phyloP scores from a whole-genome alignment of 2,888 invertebrate species.

The Rugalucina vietnamica region DNA sequence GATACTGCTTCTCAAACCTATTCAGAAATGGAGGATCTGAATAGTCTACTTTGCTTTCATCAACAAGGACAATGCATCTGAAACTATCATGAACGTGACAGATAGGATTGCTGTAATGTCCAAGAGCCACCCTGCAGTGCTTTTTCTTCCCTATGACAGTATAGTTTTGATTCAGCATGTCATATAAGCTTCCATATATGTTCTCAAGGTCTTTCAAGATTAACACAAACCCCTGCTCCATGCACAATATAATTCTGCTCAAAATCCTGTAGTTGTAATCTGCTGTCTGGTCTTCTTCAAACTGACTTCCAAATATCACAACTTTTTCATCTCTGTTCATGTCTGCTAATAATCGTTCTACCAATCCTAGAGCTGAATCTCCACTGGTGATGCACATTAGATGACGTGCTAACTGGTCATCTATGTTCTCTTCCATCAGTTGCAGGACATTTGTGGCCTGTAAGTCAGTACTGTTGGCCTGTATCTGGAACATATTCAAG shows the following conservation, averaged over 20 bases:
- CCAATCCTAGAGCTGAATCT: slow-evolving; percentile 62
- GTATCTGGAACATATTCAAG: slow-evolving; percentile 40
- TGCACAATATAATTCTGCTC: slow-evolving; percentile 72
- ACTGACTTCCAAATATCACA: slow-evolving; percentile 72
- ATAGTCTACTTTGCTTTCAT: slow-evolving; percentile 62
- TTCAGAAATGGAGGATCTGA: slow-evolving; percentile 76
- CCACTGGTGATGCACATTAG: slow-evolving; percentile 67
- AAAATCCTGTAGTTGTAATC: slow-evolving; percentile 72
- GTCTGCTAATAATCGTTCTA: slow-evolving; percentile 58
- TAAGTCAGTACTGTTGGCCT: not conserved
- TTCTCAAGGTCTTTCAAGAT: slow-evolving; percentile 70
- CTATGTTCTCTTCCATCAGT: slow-evolving; percentile 64
- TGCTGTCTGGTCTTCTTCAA: slow-evolving; percentile 71
- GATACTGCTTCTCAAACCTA: slow-evolving; percentile 75
- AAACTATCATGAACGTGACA: slow-evolving; percentile 72
- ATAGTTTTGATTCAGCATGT: slow-evolving; percentile 75
- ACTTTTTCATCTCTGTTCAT: slow-evolving; percentile 50
- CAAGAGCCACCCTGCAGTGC: slow-evolving; percentile 69
- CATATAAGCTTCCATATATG: slow-evolving; percentile 73
- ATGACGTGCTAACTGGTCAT: slow-evolving; percentile 64
- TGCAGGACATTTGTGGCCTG: slow-evolving; percentile 35
- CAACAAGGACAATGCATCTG: slow-evolving; percentile 71
- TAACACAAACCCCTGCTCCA: slow-evolving; percentile 71
- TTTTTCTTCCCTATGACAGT: slow-evolving; percentile 67
- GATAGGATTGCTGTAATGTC: slow-evolving; percentile 71